These are phyloP conservation scores for Galbula dea DNA, from an alignment of 2,113 vertebrate species.

Conservation along the genomic window DNA sequence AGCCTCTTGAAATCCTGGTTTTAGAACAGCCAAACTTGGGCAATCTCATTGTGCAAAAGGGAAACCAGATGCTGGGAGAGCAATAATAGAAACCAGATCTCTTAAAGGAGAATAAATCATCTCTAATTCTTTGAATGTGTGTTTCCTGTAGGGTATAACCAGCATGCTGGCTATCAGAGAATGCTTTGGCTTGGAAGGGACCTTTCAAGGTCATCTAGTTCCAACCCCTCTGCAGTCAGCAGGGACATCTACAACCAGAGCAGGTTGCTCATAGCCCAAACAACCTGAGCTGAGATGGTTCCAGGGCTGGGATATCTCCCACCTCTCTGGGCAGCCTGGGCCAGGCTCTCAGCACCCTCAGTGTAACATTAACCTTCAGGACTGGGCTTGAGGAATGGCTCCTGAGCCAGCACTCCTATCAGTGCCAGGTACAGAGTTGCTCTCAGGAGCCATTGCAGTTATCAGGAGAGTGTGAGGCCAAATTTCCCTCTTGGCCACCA, in stretches of 20 bases:
- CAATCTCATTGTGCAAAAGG: slow-evolving; percentile 18
- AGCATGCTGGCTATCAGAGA: background rate
- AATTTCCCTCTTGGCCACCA: fast-evolving
- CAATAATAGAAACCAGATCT: background rate
- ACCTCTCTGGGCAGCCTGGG: too few species aligned
- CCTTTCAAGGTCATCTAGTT: too few species aligned
- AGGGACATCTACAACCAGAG: too few species aligned
- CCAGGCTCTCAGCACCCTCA: too few species aligned
- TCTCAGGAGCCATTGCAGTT: background rate
- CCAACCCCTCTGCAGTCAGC: too few species aligned
- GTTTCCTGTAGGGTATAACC: background rate
- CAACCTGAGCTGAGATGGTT: too few species aligned
- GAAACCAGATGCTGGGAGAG: slow-evolving; percentile 14
- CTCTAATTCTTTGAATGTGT: background rate
- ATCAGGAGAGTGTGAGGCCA: fast-evolving
- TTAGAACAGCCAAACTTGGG: slow-evolving; percentile 1
- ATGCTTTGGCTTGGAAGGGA: too few species aligned
- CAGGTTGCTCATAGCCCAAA: too few species aligned
- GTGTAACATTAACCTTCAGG: background rate
- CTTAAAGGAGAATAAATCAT: background rate
- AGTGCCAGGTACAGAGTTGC: background rate
- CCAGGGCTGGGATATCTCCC: too few species aligned
- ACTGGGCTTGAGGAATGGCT: background rate
- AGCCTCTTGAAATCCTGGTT: background rate
- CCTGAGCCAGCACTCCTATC: fast-evolving